phyloP scores from a whole-genome alignment of 2,113 vertebrate genomes.

The Catharus fuscescens region DNA sequence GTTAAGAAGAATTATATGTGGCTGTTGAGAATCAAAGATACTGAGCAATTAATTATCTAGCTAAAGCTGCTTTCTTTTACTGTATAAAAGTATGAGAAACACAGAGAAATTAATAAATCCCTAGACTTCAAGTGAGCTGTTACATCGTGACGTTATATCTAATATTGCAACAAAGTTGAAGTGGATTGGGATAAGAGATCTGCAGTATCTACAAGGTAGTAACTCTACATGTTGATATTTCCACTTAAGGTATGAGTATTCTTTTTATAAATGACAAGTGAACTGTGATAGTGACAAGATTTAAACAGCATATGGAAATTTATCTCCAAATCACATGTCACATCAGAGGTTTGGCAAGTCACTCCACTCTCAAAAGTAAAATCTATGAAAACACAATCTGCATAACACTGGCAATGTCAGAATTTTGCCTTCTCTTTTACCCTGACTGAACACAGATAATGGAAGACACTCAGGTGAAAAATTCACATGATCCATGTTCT shows the following conservation, averaged over 20 bases:
- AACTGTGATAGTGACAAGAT: slow-evolving; percentile 1
- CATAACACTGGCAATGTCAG: background rate
- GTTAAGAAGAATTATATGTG: background rate
- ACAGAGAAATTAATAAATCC: background rate
- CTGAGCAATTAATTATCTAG: background rate
- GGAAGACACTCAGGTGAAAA: background rate
- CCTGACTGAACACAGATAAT: background rate
- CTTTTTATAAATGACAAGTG: background rate
- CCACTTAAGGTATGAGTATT: background rate
- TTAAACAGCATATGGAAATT: slow-evolving; percentile 42
- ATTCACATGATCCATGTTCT: background rate
- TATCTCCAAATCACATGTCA: slow-evolving; percentile 34
- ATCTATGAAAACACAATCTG: slow-evolving; percentile 18
- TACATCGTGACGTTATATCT: background rate
- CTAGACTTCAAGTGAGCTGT: background rate
- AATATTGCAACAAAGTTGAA: background rate
- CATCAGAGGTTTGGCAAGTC: background rate
- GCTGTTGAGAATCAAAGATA: background rate
- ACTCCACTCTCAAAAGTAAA: background rate
- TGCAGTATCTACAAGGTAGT: background rate
- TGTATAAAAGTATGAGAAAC: background rate
- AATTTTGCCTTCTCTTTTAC: background rate
- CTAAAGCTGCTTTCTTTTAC: background rate
- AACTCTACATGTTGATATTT: background rate
- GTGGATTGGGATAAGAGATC: background rate